Evolutionary conservation across 2,888 invertebrate species (phyloP), one percentile per base, ranked within the genome.

Genomic region (Acanthacorydalis orientalis): DNA sequence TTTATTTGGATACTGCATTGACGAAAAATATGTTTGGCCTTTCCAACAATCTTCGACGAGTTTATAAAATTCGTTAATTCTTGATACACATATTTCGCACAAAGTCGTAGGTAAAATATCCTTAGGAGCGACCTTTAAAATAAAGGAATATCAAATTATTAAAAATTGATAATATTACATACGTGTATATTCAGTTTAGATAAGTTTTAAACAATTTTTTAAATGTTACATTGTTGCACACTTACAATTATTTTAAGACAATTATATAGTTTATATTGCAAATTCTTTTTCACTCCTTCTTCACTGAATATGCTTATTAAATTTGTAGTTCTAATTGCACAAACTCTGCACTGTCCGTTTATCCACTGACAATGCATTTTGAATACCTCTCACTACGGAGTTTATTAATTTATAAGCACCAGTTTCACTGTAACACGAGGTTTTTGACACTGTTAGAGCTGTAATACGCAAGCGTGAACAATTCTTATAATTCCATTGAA

Each of bases 231-330:
- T 23, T 23, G 23, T 23, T 23, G 23, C n/a, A 2, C 32, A 44
- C 44, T 44, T 44, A 44, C 44, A 34, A 34, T 11, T 11, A 44
- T 44, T 35, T 44, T 44, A n/a, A 44, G 35, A 44, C 34, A 44
- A 14, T 34, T 33, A 4, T 34, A 32, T 7, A 44, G 15, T 44
- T 44, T 44, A 10, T 9, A 31, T 16, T 44, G 44, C n/a, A 44
- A 31, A 12, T 44, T 35, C n/a, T 16, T 15, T 35, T 44, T 1
- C 11, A 35, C 10, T 44, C 44, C 44, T 44, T 44, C 44, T 7
- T 12, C 35, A 44, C 44, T 44, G 11, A 44, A 44, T 11, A 44
- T 31, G n/a, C 14, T 15, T 12, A 44, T 16, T 44, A 44, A 16
- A 35, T 15, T 14, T 23, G 31, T 35, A 9, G 16, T 14, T 15